Evolutionary conservation across 2,888 invertebrate species (phyloP), one percentile per base, ranked within the genome.

Genomic region (Pterostichus madidus): DNA sequence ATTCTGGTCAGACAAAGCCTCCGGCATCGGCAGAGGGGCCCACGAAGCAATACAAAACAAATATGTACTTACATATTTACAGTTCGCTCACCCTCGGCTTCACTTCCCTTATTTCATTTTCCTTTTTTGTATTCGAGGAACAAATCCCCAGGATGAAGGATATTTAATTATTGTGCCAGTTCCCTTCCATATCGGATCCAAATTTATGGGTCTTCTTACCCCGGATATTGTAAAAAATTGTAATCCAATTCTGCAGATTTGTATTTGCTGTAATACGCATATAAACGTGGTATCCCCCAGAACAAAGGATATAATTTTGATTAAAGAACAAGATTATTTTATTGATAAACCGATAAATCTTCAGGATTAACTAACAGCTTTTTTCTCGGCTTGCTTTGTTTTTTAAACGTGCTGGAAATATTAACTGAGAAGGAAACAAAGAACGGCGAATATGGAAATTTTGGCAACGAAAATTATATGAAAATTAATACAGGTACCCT

Each of bases 1-100:
- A 39, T 39, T 39, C 39, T 59, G 11, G 17, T 24, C 24, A 24
- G 59, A 31, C 59, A 59, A 24, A 17, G 59, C 59, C 39, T 59
- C 17, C 10, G 24, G 31, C 17, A 15, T 8, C 24, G 31, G 15
- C n/a, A 53, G 53, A 15, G 53, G 53, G 53, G 53, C 5, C 39
- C 39, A 5, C 39, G 39, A 39, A 7, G 53, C 53, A 68, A 68
- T 68, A 68, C 68, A 68, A 68, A 68, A 71, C 71, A 71, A 71
- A 71, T 71, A 80, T 80, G 73, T 80, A 80, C 80, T 52, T 68
- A 68, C 80, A 68, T 80, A 68, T 80, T 80, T 80, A 80, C 80
- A 80, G 68, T 52, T 80, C 53, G 24, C 24, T 44, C 44, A 32
- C 75, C 75, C 46, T 35, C 56, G 53, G 0, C n/a, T 32, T 6